These are phyloP conservation scores for Chrysocyon brachyurus DNA, from an alignment of 2,797 vertebrate genomes.

Conservation along the genomic window DNA sequence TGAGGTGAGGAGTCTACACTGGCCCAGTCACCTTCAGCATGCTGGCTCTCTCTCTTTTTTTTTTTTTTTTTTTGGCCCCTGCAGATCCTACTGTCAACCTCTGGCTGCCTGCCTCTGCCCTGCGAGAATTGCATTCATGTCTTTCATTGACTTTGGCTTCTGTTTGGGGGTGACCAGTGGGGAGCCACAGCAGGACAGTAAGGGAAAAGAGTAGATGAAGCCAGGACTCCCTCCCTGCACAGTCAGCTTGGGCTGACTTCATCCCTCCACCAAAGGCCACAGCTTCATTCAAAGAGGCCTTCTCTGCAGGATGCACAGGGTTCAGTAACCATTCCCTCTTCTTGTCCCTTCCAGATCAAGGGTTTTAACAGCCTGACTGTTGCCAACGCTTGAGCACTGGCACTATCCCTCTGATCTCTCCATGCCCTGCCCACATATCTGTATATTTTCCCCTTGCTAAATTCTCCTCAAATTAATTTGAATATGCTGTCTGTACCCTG, in stretches of 20 bases:
- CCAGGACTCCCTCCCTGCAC: rapidly evolving
- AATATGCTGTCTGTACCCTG: background rate
- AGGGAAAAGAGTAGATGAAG: background rate
- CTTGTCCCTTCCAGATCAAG: background rate
- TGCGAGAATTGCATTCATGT: background rate
- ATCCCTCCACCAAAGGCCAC: background rate
- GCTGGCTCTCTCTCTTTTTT: rapidly evolving
- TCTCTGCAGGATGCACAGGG: background rate
- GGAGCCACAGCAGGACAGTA: background rate
- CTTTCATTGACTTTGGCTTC: background rate
- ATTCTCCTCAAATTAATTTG: background rate
- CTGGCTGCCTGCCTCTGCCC: background rate
- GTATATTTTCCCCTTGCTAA: slow-evolving; percentile 12
- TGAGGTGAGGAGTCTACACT: background rate
- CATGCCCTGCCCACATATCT: background rate
- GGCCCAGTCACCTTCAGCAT: background rate
- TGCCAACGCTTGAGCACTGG: background rate
- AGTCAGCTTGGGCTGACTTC: background rate
- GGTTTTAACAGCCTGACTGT: background rate
- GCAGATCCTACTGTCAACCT: background rate
- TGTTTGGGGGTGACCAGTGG: background rate
- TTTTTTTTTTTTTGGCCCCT: rapidly evolving
- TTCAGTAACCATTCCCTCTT: background rate
- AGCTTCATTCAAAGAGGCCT: background rate
- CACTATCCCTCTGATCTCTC: background rate